These are phyloP conservation scores for Amblyraja radiata DNA, from an alignment of 2,797 vertebrate genomes.

Conservation along the genomic window DNA sequence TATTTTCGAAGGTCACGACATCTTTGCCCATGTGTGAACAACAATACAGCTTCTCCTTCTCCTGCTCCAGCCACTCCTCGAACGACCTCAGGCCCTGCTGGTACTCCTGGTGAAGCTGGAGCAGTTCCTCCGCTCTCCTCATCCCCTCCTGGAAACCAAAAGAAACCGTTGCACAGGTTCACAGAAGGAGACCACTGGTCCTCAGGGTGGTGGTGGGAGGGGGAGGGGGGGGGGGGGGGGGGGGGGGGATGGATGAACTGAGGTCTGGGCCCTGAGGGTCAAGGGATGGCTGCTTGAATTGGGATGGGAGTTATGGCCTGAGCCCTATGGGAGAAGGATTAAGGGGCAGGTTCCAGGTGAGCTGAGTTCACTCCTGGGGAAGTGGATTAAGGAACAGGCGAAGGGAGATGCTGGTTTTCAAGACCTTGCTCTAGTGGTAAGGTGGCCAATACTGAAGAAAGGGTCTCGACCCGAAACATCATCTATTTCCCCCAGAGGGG, in stretches of 20 bases:
- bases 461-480: too few relatives aligned
- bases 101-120: constrained; percentile 83
- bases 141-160: constrained; percentile 66
- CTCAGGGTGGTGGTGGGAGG: too few relatives aligned
- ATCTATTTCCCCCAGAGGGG: too few relatives aligned
- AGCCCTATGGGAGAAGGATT: neutral
- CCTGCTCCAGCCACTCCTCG: constrained; percentile 84
- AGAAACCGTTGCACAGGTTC: too few relatives aligned
- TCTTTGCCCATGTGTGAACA: constrained; percentile 75
- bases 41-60: constrained; percentile 71
- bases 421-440: too few relatives aligned
- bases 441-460: too few relatives aligned
- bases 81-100: constrained; percentile 81
- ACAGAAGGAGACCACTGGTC: neutral
- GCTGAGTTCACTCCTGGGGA: neutral
- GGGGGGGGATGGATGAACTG: too few relatives aligned
- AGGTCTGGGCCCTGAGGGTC: too few relatives aligned
- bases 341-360: neutral
- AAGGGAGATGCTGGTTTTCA: too few relatives aligned
- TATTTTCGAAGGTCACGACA: constrained; percentile 68
- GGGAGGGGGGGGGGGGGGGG: too few relatives aligned
- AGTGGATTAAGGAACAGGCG: neutral
- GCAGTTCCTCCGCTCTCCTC: constrained; percentile 72
- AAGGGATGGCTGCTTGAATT: too few relatives aligned
- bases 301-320: too few relatives aligned